phyloP scores from a whole-genome alignment of 2,888 invertebrate species.

The Cantharis flavilabris region DNA sequence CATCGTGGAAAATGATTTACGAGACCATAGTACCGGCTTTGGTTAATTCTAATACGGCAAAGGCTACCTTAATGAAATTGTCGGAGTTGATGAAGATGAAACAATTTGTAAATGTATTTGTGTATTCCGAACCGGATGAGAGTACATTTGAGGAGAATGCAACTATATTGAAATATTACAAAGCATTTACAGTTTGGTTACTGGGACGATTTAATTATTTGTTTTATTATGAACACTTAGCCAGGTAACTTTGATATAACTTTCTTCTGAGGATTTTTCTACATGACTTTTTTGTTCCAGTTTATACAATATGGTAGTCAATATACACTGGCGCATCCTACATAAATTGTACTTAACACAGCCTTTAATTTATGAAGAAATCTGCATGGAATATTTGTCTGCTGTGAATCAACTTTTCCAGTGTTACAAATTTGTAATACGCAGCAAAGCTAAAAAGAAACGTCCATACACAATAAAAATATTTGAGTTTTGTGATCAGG shows the following conservation, averaged over 20 bases:
- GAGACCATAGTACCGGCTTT: conserved; percentile 62
- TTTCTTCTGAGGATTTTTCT: background rate
- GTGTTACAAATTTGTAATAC: conserved; percentile 54
- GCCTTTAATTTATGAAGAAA: conserved; percentile 58
- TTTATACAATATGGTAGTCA: conserved; percentile 59
- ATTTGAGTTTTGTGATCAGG: background rate
- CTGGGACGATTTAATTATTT: conserved; percentile 70
- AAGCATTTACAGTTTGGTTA: conserved; percentile 68
- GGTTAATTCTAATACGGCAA: conserved; percentile 62
- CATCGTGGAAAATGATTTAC: conserved; percentile 67
- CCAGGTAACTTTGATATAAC: conserved; percentile 49
- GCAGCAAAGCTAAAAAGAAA: background rate
- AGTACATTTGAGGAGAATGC: conserved; percentile 58
- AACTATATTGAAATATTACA: conserved; percentile 48
- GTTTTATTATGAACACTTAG: conserved; percentile 60
- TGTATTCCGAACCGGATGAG: conserved; percentile 57
- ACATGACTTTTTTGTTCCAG: conserved; percentile 48
- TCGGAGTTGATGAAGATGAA: conserved; percentile 65
- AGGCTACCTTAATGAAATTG: conserved; percentile 61
- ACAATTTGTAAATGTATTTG: conserved; percentile 61
- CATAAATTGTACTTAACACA: conserved; percentile 59
- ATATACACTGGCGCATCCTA: conserved; percentile 63
- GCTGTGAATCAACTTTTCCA: conserved; percentile 55
- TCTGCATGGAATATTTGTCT: conserved; percentile 58
- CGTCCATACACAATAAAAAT: background rate